Percentiles rank a stretch among this genome's conserved stretches.
Evolutionary conservation across 2,888 invertebrate species (phyloP).

Genomic region (Amorpha juglandis): DNA sequence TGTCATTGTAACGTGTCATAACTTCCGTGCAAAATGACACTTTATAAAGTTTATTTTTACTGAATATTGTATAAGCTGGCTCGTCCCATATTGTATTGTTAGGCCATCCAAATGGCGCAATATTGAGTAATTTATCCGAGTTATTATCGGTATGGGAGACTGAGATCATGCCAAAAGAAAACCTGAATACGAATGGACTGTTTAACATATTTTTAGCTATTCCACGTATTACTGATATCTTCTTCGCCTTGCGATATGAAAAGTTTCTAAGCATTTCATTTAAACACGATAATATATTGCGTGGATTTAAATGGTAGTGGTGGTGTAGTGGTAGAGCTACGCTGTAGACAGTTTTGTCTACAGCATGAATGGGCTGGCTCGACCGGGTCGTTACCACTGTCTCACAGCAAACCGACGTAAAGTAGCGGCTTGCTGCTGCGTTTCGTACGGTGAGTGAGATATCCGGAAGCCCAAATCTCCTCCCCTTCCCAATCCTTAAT

Average conservation of each 20-base stretch:
- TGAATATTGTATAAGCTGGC: background rate
- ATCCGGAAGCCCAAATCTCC: no score
- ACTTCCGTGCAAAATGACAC: background rate
- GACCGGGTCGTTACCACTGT: no score
- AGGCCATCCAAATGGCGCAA: slow-evolving; percentile 32
- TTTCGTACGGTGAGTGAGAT: no score
- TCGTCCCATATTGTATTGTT: slow-evolving; percentile 33
- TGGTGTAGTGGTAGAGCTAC: no score
- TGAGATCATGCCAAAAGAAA: slow-evolving; percentile 53
- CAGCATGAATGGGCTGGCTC: no score
- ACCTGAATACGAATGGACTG: slow-evolving; percentile 63
- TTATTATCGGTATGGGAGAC: slow-evolving; percentile 54
- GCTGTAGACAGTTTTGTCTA: no score
- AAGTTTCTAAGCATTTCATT: background rate
- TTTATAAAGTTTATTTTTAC: background rate
- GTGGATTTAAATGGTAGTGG: background rate
- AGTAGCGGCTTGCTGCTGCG: no score
- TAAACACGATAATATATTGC: no score
- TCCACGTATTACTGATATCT: slow-evolving; percentile 39
- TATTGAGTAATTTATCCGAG: slow-evolving; percentile 51
- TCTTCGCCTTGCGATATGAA: slow-evolving; percentile 25
- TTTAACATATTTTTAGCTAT: slow-evolving; percentile 45
- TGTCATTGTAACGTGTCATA: background rate
- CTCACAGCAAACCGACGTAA: no score
- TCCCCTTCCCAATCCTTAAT: no score